phyloP scores from a whole-genome alignment of 2,888 invertebrate species.

The Caenorhabditis zanzibari region DNA sequence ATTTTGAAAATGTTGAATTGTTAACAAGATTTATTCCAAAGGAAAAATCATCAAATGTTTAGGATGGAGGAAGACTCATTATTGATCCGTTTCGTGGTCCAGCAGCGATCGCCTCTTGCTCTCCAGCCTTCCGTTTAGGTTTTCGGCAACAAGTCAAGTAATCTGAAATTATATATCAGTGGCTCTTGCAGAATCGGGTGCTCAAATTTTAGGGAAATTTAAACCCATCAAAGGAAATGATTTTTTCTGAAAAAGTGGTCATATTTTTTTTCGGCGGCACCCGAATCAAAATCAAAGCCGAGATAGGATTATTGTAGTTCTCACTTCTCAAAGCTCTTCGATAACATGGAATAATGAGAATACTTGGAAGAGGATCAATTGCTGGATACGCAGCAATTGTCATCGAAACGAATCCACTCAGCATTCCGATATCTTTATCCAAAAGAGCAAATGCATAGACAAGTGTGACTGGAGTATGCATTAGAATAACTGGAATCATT shows the following conservation, averaged over 20 bases:
- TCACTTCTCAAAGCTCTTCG: constrained; percentile 30
- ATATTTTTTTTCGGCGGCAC: too few relatives aligned
- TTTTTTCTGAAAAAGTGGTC: too few relatives aligned
- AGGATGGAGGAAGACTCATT: background rate
- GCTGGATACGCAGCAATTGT: constrained; percentile 45
- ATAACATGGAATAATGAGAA: constrained; percentile 44
- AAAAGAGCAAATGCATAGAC: constrained; percentile 34
- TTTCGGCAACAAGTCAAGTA: constrained; percentile 6
- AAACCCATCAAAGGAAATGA: too few relatives aligned
- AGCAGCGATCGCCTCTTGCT: background rate
- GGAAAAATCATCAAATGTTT: background rate
- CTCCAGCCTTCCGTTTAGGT: background rate
- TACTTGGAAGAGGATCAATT: constrained; percentile 42
- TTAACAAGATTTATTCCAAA: background rate
- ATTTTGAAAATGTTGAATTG: constrained; percentile 22
- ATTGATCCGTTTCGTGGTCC: constrained; percentile 6
- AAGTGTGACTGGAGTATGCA: constrained; percentile 38
- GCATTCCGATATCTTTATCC: constrained; percentile 39
- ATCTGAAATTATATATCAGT: constrained; percentile 4
- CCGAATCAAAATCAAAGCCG: too few relatives aligned
- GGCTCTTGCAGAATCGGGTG: too few relatives aligned
- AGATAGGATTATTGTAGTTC: too few relatives aligned
- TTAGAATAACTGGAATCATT: constrained; percentile 43
- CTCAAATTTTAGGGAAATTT: too few relatives aligned
- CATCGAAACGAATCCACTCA: constrained; percentile 41